Base-by-base conservation (phyloP, 2,888 invertebrate species). In the Octodonta nipae region DNA sequence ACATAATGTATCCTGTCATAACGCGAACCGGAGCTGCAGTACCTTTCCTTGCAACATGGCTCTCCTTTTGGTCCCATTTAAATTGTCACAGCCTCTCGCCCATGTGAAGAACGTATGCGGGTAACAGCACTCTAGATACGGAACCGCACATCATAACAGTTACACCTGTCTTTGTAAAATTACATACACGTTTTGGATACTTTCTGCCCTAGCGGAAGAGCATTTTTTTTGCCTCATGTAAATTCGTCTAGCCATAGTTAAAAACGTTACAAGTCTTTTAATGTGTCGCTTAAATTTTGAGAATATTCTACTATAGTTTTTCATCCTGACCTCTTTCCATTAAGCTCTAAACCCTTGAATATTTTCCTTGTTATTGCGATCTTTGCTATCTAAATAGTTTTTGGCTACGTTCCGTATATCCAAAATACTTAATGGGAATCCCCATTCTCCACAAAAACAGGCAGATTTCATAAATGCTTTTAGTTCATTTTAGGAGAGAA, bases 51-150 rank as follows among this genome's bases (percentile, higher is more conserved):
- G 28, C 35, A 40, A 27, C 35, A 46, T 33, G 45, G 43, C 4
- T 43, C 39, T 12, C 48, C 33, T 37, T 50, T 55, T 35, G 50
- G 56, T 6, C 57, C 58, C 13, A 50, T 48, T 37, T 39, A 36
- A 7, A 40, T 37, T 45, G 35, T 40, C 44, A 51, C 15, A 58
- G 8, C 13, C 49, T 32, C 33, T 50, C 43, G 4, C 50, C 37
- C 37, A 54, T 58, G 20, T 20, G n/a, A 6, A 20, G 7, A n/a
- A 20, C 20, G 20, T 20, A 20, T 20, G 20, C 7, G 20, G 20
- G 20, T 20, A 20, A 20, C n/a, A 20, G 20, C n/a, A 20, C 20
- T n/a, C 20, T n/a, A 20, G 20, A 20, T n/a, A n/a, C 20, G n/a
- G 20, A 20, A 20, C 20, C 20, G n/a, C 20, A 20, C 20, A 20